Conservation (phyloP, 30 jellyfish, hydroid and myxozoan species). For the Chrysaora quinquecirrha region DNA sequence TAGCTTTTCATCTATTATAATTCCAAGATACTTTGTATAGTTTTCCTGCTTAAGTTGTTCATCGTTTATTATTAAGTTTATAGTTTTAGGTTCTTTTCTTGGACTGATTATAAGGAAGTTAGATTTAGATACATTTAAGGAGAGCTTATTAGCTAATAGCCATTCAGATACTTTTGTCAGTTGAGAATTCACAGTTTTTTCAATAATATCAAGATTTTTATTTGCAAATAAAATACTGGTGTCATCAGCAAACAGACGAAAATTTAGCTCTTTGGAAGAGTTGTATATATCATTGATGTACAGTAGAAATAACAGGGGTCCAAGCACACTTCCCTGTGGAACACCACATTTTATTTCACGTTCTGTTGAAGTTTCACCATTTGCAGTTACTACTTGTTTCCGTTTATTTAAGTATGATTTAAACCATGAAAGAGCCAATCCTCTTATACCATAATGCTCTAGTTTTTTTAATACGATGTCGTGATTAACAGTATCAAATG, state of each 20-base stretch:
- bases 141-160: conserved; percentile 29
- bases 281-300: conserved; percentile 47
- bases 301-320: conserved; percentile 47
- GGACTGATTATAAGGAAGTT: conserved; percentile 32
- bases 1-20: conserved; percentile 20
- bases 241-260: conserved; percentile 30
- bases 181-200: conserved; percentile 20
- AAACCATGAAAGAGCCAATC: conserved; percentile 20
- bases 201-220: conserved; percentile 11
- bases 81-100: not conserved
- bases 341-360: conserved; percentile 26
- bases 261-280: conserved; percentile 27
- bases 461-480: not conserved
- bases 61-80: conserved; percentile 5
- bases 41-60: conserved; percentile 22
- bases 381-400: conserved; percentile 4
- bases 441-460: conserved; percentile 18
- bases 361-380: conserved; percentile 25
- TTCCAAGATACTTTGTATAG: conserved; percentile 36
- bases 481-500: conserved; percentile 18
- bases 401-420: conserved; percentile 15
- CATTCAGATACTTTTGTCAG: conserved; percentile 26
- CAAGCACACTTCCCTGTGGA: conserved; percentile 59
- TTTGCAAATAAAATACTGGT: conserved; percentile 8
- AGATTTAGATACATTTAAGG: conserved; percentile 41